phyloP scores from a whole-genome alignment of 2,113 vertebrate species.

The Azemiops feae region DNA sequence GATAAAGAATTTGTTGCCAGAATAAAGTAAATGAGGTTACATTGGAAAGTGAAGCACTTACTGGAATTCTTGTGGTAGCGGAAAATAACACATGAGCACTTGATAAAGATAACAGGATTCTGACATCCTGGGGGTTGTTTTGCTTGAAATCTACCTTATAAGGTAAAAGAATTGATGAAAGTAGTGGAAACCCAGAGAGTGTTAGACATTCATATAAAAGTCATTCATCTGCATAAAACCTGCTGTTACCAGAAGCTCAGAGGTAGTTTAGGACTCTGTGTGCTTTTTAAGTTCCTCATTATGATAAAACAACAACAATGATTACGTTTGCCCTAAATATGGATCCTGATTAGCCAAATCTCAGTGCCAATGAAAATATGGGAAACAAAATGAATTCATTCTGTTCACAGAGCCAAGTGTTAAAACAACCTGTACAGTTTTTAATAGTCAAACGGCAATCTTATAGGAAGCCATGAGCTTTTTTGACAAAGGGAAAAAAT shows the following conservation, averaged over 20 bases:
- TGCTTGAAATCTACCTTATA: neutral
- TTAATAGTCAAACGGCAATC: neutral
- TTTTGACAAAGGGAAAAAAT: neutral
- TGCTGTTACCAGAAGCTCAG: slow-evolving; percentile 33
- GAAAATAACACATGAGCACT: neutral
- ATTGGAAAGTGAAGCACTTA: neutral
- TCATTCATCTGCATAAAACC: slow-evolving; percentile 39
- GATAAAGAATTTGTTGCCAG: neutral
- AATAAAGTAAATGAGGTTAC: neutral
- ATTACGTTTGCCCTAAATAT: neutral
- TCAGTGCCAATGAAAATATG: neutral
- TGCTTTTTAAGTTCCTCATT: neutral
- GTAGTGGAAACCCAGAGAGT: slow-evolving; percentile 25
- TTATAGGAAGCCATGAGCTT: neutral
- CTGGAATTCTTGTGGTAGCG: neutral
- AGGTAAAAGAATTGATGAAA: neutral
- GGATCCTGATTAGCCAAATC: neutral
- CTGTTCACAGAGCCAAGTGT: neutral
- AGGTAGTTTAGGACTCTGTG: slow-evolving; percentile 34
- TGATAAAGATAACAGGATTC: slow-evolving; percentile 11
- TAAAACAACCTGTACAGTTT: neutral
- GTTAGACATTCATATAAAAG: slow-evolving; percentile 54
- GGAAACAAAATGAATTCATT: neutral
- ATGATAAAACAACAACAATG: slow-evolving; percentile 1
- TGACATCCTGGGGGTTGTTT: slow-evolving; percentile 1